Base-by-base conservation (phyloP, 2,797 vertebrate species). In the Lepus oiostolus region DNA sequence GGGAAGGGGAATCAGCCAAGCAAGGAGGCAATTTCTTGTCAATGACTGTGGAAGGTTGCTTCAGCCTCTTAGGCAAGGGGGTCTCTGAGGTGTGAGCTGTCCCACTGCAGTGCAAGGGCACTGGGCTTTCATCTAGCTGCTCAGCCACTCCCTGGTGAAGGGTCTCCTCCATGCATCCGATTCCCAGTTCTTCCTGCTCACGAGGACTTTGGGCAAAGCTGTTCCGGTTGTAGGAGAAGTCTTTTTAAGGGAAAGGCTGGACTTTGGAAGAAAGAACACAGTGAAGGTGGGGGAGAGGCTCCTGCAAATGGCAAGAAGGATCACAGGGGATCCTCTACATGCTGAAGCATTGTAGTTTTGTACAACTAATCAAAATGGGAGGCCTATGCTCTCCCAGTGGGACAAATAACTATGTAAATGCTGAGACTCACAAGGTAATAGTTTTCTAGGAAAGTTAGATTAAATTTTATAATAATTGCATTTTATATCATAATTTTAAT, bases 401-500 rank as follows among this genome's bases (percentile, higher is more conserved):
- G 38, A 91, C 52, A 74, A 77, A 86, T 32, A 72, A 17, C 35
- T 2, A 17, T 17, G 38, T 17, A 82, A 93, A 68, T n/a, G 21
- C 72, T 77, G 79, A 82, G 50, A 54, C 11, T 74, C 58, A 71
- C 47, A 50, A 88, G 28, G 62, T 42, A 62, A 68, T 76, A 19
- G 26, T 72, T 96, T 86, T 13, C 58, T 35, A 47, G 70, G 72
- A 92, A 95, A 77, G 32, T 65, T 28, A 95, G 65, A 58, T 90
- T 88, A 72, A 80, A 90, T 93, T 92, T 96, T 84, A 52, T 80
- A 94, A 91, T 89, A 91, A 91, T 95, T 93, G 60, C 60, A 74
- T 88, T 92, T 96, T 88, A 75, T 86, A 85, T 95, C 60, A 83
- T 42, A 90, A 11, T 95, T 95, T 95, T 83, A 95, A 91, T 88